Evolutionary conservation across 2,888 invertebrate genomes (phyloP), one percentile per base, ranked within the genome.

Genomic region (Chelonus formosanus): DNA sequence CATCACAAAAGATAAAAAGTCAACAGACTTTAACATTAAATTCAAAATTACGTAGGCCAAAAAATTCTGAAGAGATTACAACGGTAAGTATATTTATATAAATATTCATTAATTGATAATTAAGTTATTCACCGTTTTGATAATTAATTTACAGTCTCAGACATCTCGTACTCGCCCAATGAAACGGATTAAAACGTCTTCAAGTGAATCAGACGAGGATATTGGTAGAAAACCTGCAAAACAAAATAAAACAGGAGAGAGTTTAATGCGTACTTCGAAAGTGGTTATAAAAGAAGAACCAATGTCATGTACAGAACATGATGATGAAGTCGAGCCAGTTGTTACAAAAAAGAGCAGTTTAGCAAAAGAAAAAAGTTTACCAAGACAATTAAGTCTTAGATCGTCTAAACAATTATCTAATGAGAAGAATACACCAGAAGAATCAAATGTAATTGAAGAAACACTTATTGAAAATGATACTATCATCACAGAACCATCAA

Each of bases 201-300:
- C 35, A 10, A 72, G 65, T 7, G 79, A 75, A 68, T 80, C 80
- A 0, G 81, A 82, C 20, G 78, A 80, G 5, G 81, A 81, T n/a
- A 72, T 71, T 5, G 57, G n/a, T 4, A 59, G 36, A 34, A 73
- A 72, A 53, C 76, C 74, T 4, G 7, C 64, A 0, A 79, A 77
- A n/a, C 67, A 67, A 4, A 74, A 69, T 44, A 79, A 75, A 67
- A 32, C 58, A 3, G 73, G 74, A 0, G 69, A 58, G 5, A 59
- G 8, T 43, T 50, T 52, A 0, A 53, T 32, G 5, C 50, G 44
- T 5, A 35, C 36, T n/a, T 20, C 48, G 8, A 50, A 55, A 34
- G 5, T 45, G 3, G 53, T 44, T 8, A 57, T 58, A 7, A 34
- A 31, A 8, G 34, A 10, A 6, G 61, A 55, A 57, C 62, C 6